Evolutionary conservation across 2,113 vertebrate species (phyloP), one percentile per base, ranked within the genome.

Genomic region (Ictidomys tridecemlineatus): DNA sequence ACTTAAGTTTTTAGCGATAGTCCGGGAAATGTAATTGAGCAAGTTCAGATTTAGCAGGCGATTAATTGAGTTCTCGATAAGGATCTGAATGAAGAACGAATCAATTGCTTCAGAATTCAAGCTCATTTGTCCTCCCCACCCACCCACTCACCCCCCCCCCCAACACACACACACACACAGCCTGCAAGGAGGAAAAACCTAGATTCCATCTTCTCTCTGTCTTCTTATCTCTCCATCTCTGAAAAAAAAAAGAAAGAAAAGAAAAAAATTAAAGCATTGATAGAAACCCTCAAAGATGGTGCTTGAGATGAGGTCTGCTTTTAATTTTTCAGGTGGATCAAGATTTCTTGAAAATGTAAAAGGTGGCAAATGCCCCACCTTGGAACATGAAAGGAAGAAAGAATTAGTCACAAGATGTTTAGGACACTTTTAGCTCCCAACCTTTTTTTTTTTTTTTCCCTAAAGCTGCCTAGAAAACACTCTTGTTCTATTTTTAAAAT

Each of bases 1-100:
- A 93, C 91, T 97, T 89, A 85, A 89, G 93, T 37, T 84, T 98
- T 97, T 95, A 94, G 72, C 20, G 30, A 77, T 77, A 85, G 48
- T 61, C 28, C 42, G 26, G 34, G 65, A 94, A 97, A 73, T 85
- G 51, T 88, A 93, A 93, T 69, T 51, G 78, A 94, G 85, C 95
- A 45, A 93, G 88, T 92, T 95, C n/a, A 48, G 90, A 94, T 89
- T 93, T 96, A 96, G 26, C 48, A 89, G 80, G 95, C 61, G 93
- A 84, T 94, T 94, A 14, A 70, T 4, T 89, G 78, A 82, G 28
- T 80, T 95, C n/a, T 82, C 32, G 22, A 69, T 72, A 97, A 94
- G 51, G 42, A 37, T 97, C 89, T 65, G 69, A 95, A 90, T 91
- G 85, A 74, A 97, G 79, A 76, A 14, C 4, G 85, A 87, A 89